A percentile compares a stretch with the other conserved stretches of the same genome.
Evolutionary conservation across 1,140 invertebrate genomes (phyloP).

Genomic region (Ectropis grisescens): DNA sequence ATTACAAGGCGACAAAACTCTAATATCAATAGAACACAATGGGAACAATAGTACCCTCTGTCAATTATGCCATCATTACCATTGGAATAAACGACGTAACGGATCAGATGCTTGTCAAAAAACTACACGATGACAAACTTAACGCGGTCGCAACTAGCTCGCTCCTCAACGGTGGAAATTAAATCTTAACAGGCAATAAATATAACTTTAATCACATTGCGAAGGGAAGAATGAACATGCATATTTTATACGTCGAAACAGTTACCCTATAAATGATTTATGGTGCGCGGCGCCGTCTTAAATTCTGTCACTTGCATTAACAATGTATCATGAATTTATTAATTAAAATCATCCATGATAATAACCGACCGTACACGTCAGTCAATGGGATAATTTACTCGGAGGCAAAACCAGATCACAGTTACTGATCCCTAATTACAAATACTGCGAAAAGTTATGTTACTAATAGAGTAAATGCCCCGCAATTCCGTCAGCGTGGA

Average conservation of each 20-base stretch:
- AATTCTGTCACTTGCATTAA: conserved; percentile 43
- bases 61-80: conserved; percentile 69
- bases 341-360: conserved; percentile 26
- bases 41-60: conserved; percentile 65
- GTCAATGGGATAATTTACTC: too few species aligned
- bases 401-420: too few species aligned
- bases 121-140: conserved; percentile 39
- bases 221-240: conserved; percentile 27
- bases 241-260: conserved; percentile 33
- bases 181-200: conserved; percentile 17
- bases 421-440: too few species aligned
- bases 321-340: conserved; percentile 35
- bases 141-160: conserved; percentile 10
- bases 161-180: conserved; percentile 11
- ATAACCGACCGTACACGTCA: too few species aligned
- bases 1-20: conserved; percentile 66
- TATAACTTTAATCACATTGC: conserved; percentile 11
- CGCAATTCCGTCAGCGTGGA: too few species aligned
- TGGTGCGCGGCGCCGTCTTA: conserved; percentile 31
- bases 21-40: conserved; percentile 65
- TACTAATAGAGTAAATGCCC: too few species aligned
- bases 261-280: conserved; percentile 53
- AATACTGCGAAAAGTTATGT: too few species aligned
- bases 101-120: conserved; percentile 53
- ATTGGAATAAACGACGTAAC: conserved; percentile 63